A percentile compares a stretch with the other conserved stretches of the same genome.
Conservation (phyloP, 2,797 vertebrate species). For the Esox masquinongy region DNA sequence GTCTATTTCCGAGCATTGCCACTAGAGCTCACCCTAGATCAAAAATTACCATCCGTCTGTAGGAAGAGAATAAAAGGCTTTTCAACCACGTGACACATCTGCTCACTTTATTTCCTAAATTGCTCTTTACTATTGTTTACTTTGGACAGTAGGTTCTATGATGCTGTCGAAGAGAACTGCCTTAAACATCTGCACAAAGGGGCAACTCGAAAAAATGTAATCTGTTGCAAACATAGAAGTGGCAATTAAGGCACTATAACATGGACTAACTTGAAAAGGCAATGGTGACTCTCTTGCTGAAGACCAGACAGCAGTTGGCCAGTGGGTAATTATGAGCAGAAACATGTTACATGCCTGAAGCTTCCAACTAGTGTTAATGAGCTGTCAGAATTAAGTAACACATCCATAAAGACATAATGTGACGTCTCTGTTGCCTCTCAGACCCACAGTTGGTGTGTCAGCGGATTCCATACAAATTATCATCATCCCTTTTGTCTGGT, state of each 20-base stretch:
- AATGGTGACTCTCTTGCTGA: neutral
- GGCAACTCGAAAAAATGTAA: neutral
- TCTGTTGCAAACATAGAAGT: neutral
- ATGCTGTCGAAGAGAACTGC: neutral
- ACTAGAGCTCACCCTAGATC: constrained; percentile 35
- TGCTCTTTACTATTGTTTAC: neutral
- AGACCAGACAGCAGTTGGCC: constrained; percentile 6
- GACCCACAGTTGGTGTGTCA: neutral
- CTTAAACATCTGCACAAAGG: neutral
- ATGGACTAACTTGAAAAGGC: neutral
- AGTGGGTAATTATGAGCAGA: neutral
- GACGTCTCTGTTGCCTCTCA: neutral
- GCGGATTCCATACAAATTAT: neutral
- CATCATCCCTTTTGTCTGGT: neutral
- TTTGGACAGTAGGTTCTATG: neutral
- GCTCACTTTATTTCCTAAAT: neutral
- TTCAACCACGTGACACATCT: neutral
- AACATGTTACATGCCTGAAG: neutral
- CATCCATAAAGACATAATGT: constrained; percentile 11
- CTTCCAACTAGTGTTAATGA: constrained; percentile 16
- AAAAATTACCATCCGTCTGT: constrained; percentile 4
- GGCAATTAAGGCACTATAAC: neutral
- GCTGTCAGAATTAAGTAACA: constrained; percentile 8
- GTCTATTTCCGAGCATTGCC: constrained; percentile 9
- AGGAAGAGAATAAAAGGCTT: neutral